Percentiles rank a stretch among this genome's conserved stretches.
phyloP scores from a whole-genome alignment of 2,888 invertebrate species.

The Callinectes sapidus region DNA sequence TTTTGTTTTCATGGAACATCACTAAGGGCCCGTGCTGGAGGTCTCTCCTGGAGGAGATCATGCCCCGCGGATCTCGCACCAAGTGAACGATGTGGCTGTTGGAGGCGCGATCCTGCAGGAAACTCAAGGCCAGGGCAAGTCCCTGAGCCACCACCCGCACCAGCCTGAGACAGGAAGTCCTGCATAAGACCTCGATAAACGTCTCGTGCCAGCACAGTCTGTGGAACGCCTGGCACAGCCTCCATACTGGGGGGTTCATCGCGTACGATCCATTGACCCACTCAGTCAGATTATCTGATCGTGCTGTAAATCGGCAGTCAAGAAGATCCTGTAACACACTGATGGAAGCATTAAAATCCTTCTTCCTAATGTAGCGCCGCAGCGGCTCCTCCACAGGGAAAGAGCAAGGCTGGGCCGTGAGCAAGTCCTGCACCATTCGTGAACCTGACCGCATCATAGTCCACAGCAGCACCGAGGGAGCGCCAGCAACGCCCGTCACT shows the following conservation, averaged over 20 bases:
- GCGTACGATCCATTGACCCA: neutral
- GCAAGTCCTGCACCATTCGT: neutral
- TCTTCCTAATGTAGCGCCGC: neutral
- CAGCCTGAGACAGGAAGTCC: conserved; percentile 6
- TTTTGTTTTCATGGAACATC: too few species aligned
- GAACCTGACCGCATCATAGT: conserved; percentile 49
- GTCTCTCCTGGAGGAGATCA: conserved; percentile 19
- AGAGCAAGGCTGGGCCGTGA: neutral
- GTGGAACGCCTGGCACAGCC: neutral
- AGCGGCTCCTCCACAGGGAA: conserved; percentile 45
- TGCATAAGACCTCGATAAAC: conserved; percentile 32
- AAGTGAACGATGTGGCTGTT: conserved; percentile 22
- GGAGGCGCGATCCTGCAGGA: neutral
- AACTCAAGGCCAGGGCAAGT: neutral
- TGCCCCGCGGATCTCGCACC: conserved; percentile 45
- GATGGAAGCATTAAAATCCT: neutral
- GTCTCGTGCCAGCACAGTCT: neutral
- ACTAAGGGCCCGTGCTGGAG: neutral
- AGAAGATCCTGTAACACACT: conserved; percentile 23
- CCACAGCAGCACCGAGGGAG: conserved; percentile 37
- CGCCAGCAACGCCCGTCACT: too few species aligned
- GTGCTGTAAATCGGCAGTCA: conserved; percentile 3
- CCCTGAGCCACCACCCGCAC: conserved; percentile 20
- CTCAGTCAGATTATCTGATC: neutral
- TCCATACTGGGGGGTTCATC: neutral